Base-by-base conservation (phyloP, 2,888 invertebrate species). In the Azorinus chamasolen region DNA sequence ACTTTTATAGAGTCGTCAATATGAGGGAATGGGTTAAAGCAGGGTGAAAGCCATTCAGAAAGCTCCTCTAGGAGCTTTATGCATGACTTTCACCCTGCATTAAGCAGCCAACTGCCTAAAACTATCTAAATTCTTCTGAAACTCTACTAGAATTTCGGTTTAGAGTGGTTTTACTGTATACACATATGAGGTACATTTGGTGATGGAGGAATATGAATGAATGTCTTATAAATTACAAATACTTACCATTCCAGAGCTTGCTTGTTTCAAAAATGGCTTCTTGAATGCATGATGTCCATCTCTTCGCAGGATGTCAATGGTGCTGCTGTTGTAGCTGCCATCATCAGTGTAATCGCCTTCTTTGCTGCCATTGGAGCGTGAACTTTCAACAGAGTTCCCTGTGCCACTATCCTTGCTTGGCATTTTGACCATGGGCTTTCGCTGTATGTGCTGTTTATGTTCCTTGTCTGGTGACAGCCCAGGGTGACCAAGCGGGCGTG, bases 341-440 rank as follows among this genome's bases (percentile, higher is more conserved):
- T 73, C 77, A n/a, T 76, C 71, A 22, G 58, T 46, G 59, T 79
- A 58, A 63, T 79, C 72, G 25, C 78, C 76, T 55, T 85, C 78
- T 65, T 87, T 86, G 50, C 71, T 80, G 20, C 83, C 84, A 43
- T 79, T 83, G 24, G 85, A 85, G 53, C 83, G 73, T 22, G 85
- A 86, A 74, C 88, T 88, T 64, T 84, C 82, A 22, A 84, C 81
- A n/a, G 88, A 88, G 70, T 86, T 87, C 37, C 62, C 65, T 3
- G 81, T 81, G 18, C 81, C 87, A 54, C 88, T 88, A 54, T 88
- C 88, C 63, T 87, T 87, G 65, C 87, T 88, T 3, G 84, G 84
- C 75, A 85, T 87, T 63, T 88, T 88, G 16, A 88, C 85, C 84
- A 88, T 82, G 3, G 88, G 87, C 55, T 86, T 87, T 18, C 85